Evolutionary conservation across 2,797 vertebrate genomes (phyloP), one percentile per base, ranked within the genome.

Genomic region (Podarcis lilfordi): DNA sequence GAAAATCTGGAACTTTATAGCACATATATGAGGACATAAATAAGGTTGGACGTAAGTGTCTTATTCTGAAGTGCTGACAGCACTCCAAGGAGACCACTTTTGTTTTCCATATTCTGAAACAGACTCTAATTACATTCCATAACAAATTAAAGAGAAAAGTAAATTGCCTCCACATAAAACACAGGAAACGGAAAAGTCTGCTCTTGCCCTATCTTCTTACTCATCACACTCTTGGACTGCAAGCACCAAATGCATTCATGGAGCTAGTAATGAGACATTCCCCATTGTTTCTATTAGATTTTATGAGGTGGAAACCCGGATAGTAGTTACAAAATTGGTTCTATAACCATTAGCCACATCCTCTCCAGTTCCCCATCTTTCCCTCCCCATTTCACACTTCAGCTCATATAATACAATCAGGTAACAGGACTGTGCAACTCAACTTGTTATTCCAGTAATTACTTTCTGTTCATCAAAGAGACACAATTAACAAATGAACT

Each of bases 401-500:
- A 0, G 40, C 55, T 87, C 40, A n/a, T 75, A 1, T 80, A 88
- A 84, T 66, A 82, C 64, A 59, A 79, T 89, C 88, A 91, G 91
- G 27, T 94, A 94, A 93, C 85, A 64, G n/a, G 76, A 76, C 84
- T 93, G 37, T 79, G 93, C 87, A 93, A 86, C 68, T 77, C 93
- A 82, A 40, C 90, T 92, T 92, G 69, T 86, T 91, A 78, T 86
- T 92, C 92, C 89, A 72, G 9, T 90, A 92, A 93, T 84, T 94
- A 92, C 86, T 89, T 89, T 87, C 2, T 75, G 91, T 90, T 95
- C 91, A 93, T 95, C 93, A 92, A 17, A 66, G 86, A 89, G 87
- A 55, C 68, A 82, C 21, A 45, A 37, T 50, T 68, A 80, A 71
- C 35, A 85, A 84, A 75, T 80, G 50, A 74, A 75, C 37, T 21